Evolutionary conservation across 2,888 invertebrate genomes (phyloP).

Genomic region (Trilocha varians): DNA sequence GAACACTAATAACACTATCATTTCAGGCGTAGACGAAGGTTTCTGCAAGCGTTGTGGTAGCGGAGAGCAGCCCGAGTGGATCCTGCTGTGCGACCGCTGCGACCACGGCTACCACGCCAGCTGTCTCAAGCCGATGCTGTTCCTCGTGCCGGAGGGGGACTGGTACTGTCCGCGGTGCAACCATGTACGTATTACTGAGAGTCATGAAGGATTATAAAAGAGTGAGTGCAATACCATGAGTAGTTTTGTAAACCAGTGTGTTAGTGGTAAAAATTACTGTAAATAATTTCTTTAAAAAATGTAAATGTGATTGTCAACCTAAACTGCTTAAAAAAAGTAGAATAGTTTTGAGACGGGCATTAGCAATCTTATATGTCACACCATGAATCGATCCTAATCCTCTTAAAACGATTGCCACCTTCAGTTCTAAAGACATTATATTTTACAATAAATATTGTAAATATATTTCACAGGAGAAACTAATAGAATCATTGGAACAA

Average conservation of each 20-base stretch:
- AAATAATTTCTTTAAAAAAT: too few relatives aligned
- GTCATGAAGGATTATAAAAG: neutral
- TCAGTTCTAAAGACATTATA: neutral
- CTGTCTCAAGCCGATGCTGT: conserved; percentile 92
- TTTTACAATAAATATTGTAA: neutral
- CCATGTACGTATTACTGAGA: too few relatives aligned
- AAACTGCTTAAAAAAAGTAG: too few relatives aligned
- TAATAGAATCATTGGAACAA: conserved; percentile 82
- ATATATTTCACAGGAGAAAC: conserved; percentile 58
- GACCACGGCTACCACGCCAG: conserved; percentile 98
- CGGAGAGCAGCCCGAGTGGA: conserved; percentile 97
- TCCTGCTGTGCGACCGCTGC: conserved; percentile 95
- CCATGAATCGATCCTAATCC: too few relatives aligned
- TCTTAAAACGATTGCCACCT: too few relatives aligned
- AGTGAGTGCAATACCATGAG: too few relatives aligned
- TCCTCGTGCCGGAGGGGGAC: conserved; percentile 96
- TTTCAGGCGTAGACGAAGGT: conserved; percentile 74
- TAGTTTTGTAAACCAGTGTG: too few relatives aligned
- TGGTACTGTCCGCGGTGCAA: conserved; percentile 99
- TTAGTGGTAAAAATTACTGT: too few relatives aligned
- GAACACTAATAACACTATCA: too few relatives aligned
- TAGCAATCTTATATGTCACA: too few relatives aligned
- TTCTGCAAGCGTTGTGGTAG: conserved; percentile 93
- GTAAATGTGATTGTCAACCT: too few relatives aligned
- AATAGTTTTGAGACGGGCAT: too few relatives aligned